Conservation (phyloP, 2,797 vertebrate species). For the Sparus aurata region DNA sequence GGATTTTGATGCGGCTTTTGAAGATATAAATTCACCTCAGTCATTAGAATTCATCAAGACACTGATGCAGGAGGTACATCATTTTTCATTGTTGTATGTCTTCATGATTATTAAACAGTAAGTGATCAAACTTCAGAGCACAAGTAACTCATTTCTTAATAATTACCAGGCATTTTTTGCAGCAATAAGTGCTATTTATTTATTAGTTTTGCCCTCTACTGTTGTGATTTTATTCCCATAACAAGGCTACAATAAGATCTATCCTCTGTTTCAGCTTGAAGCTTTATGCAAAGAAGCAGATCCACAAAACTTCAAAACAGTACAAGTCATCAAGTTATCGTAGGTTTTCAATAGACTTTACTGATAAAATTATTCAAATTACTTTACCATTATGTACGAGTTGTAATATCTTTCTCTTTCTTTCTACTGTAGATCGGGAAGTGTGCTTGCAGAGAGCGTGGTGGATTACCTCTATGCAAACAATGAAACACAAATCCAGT, state of each 20-base stretch:
- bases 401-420: not conserved
- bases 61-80: constrained; percentile 63
- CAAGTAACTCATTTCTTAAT: not conserved
- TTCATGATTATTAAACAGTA: not conserved
- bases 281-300: constrained; percentile 70
- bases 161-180: not conserved
- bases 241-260: not conserved
- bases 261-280: constrained; percentile 64
- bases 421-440: constrained; percentile 58
- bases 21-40: constrained; percentile 51
- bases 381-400: not conserved
- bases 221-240: too few relatives aligned
- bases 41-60: constrained; percentile 55
- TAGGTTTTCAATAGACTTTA: constrained; percentile 47
- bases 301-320: constrained; percentile 56
- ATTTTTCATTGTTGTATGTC: not conserved
- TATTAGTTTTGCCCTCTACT: not conserved
- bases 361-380: not conserved
- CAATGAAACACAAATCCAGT: constrained; percentile 76
- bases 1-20: constrained; percentile 33
- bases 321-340: constrained; percentile 66
- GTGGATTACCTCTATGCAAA: constrained; percentile 78
- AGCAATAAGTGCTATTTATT: not conserved
- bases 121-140: not conserved
- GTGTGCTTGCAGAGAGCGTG: constrained; percentile 69